A percentile compares a stretch with the other conserved stretches of the same genome.
These are phyloP conservation scores for Achroia grisella DNA, from an alignment of 1,140 invertebrate genomes.

Conservation along the genomic window DNA sequence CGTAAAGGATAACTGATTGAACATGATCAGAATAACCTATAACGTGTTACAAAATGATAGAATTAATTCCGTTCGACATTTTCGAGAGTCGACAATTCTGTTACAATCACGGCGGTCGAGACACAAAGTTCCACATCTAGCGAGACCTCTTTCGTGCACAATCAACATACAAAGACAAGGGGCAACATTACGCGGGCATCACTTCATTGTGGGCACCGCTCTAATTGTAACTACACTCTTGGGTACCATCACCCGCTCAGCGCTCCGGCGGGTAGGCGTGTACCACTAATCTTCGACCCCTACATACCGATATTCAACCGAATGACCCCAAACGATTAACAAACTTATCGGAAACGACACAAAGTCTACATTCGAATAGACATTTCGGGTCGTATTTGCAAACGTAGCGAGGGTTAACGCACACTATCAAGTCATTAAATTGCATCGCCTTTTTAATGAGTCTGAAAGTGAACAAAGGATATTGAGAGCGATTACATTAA, in stretches of 20 bases:
- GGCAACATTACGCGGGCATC: conserved; percentile 67
- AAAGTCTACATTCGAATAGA: conserved; percentile 29
- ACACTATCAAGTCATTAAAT: conserved; percentile 74
- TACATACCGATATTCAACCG: conserved; percentile 54
- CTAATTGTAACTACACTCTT: conserved; percentile 74
- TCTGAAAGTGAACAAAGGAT: conserved; percentile 73
- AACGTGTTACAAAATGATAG: too few relatives aligned
- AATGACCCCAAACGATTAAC: conserved; percentile 26
- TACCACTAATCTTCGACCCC: conserved; percentile 70
- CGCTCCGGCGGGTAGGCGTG: conserved; percentile 65
- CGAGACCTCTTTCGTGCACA: conserved; percentile 38
- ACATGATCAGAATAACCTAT: too few relatives aligned
- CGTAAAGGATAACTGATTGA: too few relatives aligned
- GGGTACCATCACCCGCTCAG: conserved; percentile 70
- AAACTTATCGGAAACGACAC: conserved; percentile 19
- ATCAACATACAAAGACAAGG: conserved; percentile 72
- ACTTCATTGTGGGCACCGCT: conserved; percentile 70
- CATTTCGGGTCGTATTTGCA: conserved; percentile 40
- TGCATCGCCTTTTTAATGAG: conserved; percentile 74
- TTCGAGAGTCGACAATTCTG: too few relatives aligned
- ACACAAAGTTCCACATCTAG: conserved; percentile 23
- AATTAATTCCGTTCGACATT: too few relatives aligned
- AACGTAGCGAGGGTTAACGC: conserved; percentile 68
- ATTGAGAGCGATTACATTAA: conserved; percentile 71
- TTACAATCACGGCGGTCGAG: too few relatives aligned